These are phyloP conservation scores for Platycercus adscitus DNA, from an alignment of 2,113 vertebrate genomes.

Conservation along the genomic window DNA sequence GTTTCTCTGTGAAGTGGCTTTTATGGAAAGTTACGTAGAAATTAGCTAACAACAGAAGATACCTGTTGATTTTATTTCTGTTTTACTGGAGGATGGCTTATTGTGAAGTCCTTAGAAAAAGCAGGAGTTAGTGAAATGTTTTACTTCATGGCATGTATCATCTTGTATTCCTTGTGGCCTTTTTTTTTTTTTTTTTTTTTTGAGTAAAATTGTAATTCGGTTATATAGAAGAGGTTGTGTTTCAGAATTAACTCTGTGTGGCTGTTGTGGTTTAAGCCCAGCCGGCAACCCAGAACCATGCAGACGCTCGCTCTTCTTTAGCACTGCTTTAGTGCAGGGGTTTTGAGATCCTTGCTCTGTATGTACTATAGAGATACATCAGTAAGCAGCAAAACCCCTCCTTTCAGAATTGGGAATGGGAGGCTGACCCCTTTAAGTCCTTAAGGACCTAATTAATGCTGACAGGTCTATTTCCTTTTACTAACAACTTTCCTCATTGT, in stretches of 20 bases:
- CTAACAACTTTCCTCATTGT: not conserved
- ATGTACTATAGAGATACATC: fast-evolving
- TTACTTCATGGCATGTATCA: not conserved
- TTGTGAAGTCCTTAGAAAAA: not conserved
- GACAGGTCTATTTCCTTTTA: not conserved
- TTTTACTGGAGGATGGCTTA: fast-evolving
- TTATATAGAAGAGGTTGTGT: not conserved
- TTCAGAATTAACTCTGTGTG: not conserved
- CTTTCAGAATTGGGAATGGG: not conserved
- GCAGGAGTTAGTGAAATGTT: not conserved
- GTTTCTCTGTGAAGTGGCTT: not conserved
- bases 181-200: not conserved
- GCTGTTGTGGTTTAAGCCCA: no score
- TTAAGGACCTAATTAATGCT: not conserved
- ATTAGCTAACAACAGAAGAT: not conserved
- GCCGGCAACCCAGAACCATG: no score
- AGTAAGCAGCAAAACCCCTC: not conserved
- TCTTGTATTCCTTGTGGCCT: not conserved
- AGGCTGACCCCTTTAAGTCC: not conserved
- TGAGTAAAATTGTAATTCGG: not conserved
- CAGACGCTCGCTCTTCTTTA: not conserved
- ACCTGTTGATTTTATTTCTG: not conserved
- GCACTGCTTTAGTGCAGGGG: not conserved
- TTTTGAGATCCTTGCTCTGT: not conserved
- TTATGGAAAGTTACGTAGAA: not conserved